Evolutionary conservation across 92 coral and sea anemone genomes (phyloP).

Genomic region (Zoanthus sansibaricus): DNA sequence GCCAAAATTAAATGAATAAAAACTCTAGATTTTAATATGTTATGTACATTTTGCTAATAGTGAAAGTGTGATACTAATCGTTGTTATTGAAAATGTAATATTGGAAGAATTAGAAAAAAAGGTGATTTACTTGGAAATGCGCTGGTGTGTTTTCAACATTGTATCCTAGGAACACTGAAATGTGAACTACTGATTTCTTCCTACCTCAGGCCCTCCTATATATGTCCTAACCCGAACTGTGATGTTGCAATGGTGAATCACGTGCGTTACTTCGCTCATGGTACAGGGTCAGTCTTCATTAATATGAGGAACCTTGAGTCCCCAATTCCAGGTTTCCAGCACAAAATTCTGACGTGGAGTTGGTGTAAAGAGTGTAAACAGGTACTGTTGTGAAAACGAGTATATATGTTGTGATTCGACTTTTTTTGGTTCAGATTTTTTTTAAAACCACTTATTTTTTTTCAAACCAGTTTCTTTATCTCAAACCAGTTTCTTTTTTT

Average conservation of each 20-base stretch:
- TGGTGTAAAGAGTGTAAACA: constrained; percentile 99
- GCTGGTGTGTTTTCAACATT: no score
- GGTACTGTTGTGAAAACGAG: constrained; percentile 46
- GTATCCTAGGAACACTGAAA: not conserved
- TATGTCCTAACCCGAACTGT: constrained; percentile 98
- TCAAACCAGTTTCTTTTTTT: no score
- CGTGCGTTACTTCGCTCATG: constrained; percentile 98
- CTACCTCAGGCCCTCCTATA: constrained; percentile 84
- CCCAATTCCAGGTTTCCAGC: constrained; percentile 96
- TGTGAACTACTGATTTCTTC: not conserved
- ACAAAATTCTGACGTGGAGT: constrained; percentile 96
- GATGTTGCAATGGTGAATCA: constrained; percentile 97
- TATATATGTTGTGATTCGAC: no score
- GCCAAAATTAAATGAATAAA: no score
- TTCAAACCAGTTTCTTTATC: no score
- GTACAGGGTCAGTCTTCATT: constrained; percentile 93
- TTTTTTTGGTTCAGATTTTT: no score
- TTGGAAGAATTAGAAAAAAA: no score
- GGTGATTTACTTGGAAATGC: no score
- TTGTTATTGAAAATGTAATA: not conserved
- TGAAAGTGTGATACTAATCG: not conserved
- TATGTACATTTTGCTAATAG: no score
- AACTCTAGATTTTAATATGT: no score
- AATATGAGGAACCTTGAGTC: constrained; percentile 98
- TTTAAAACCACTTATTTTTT: no score